Base-by-base conservation (phyloP, 2,113 vertebrate genomes). In the Jaculus jaculus region DNA sequence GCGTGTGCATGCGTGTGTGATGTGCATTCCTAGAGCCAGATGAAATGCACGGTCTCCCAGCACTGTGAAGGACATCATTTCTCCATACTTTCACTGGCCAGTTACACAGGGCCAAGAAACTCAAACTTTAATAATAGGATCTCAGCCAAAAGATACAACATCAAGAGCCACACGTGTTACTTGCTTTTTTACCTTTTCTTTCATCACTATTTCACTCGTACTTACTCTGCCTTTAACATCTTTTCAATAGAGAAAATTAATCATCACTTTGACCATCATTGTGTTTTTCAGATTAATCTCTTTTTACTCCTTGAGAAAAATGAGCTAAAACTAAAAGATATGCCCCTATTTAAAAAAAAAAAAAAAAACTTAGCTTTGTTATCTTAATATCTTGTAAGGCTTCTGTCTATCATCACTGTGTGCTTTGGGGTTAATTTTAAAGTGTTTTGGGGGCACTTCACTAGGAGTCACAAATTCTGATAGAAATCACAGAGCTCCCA, bases 261-360 rank as follows among this genome's bases (percentile, higher is more conserved):
- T 65, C 72, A 39, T 4, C 60, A 83, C 78, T 84, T 21, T 63
- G 81, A 75, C 24, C 72, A 83, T 18, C 0, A 69, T 63, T 85
- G 39, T 65, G n/a, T 85, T 93, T 82, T 82, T 74, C 60, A 81
- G 21, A 88, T 23, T 80, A 84, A 71, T 4, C 23, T 32, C 24
- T 51, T 80, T 78, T 89, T 23, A 42, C 10, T 80, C 7, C n/a
- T 79, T 69, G 16, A 75, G 77, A 71, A 90, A 90, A 85, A 78
- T 23, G 60, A 72, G 60, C 26, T 23, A 54, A 94, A 81, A 81
- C 24, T 51, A 69, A 89, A 69, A 79, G 68, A 28, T n/a, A 21
- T 78, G 72, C 12, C 81, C 58, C 15, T 7, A 39, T 42, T 60
- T n/a, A 51, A 51, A 51, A 71, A 69, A 0, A n/a, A n/a, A n/a